Evolutionary conservation across 2,797 vertebrate genomes (phyloP).

Genomic region (Rhinatrema bivittatum): DNA sequence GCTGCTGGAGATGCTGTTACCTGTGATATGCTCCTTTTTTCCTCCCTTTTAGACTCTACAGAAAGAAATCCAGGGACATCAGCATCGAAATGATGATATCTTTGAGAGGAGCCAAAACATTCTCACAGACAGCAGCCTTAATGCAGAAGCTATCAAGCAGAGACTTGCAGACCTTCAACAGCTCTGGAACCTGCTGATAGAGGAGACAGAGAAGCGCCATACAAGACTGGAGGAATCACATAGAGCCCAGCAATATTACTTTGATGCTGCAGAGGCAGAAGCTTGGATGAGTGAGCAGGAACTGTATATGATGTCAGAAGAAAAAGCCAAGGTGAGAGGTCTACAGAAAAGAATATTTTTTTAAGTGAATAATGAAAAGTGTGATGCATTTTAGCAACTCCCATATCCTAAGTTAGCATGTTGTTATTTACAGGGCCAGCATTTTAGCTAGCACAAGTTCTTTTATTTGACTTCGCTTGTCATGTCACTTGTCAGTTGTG

Average conservation of each 20-base stretch:
- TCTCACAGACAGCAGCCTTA: constrained; percentile 63
- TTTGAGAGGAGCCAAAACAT: constrained; percentile 86
- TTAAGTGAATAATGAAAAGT: neutral
- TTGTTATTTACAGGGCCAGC: too few relatives aligned
- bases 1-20: too few relatives aligned
- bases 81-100: constrained; percentile 92
- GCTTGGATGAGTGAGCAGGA: constrained; percentile 99
- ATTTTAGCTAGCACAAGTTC: too few relatives aligned
- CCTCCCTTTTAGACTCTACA: constrained; percentile 95
- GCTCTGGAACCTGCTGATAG: constrained; percentile 78
- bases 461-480: too few relatives aligned
- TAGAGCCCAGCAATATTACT: constrained; percentile 92
- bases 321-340: constrained; percentile 88
- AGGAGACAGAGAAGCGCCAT: constrained; percentile 86
- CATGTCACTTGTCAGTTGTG: too few relatives aligned
- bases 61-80: constrained; percentile 95
- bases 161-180: constrained; percentile 74
- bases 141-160: constrained; percentile 66
- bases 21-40: too few relatives aligned
- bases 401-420: too few relatives aligned
- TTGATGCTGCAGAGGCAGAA: constrained; percentile 90
- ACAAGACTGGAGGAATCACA: constrained; percentile 83
- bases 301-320: constrained; percentile 98
- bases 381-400: neutral
- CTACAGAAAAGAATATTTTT: neutral